A percentile compares a stretch with the other conserved stretches of the same genome.
Conservation (phyloP, 2,888 invertebrate species). For the Tupiocoris notatus region DNA sequence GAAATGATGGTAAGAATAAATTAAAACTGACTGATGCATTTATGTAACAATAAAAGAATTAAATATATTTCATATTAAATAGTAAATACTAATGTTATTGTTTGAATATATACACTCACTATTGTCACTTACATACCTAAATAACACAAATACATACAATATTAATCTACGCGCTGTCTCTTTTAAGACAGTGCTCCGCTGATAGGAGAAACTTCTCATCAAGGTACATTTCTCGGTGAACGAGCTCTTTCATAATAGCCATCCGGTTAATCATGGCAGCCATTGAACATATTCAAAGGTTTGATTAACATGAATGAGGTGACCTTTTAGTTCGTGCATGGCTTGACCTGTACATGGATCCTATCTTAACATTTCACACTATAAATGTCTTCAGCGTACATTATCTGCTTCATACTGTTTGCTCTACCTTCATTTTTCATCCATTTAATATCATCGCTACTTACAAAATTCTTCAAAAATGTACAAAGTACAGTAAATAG, state of each 20-base stretch:
- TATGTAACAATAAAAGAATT: conserved; percentile 44
- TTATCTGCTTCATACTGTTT: too few species aligned
- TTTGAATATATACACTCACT: conserved; percentile 41
- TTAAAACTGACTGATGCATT: conserved; percentile 37
- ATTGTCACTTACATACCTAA: conserved; percentile 33
- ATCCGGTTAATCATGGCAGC: not conserved
- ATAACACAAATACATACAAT: conserved; percentile 28
- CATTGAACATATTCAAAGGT: not conserved
- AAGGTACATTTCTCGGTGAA: not conserved
- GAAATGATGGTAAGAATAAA: too few species aligned
- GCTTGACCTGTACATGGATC: not conserved
- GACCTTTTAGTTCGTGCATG: not conserved
- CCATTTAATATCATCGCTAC: not conserved
- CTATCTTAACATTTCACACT: not conserved
- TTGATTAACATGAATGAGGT: not conserved
- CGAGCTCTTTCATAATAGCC: not conserved
- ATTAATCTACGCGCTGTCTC: not conserved
- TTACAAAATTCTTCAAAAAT: conserved; percentile 10
- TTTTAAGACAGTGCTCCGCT: not conserved
- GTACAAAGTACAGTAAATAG: conserved; percentile 13
- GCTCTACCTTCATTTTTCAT: too few species aligned
- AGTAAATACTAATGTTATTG: conserved; percentile 38
- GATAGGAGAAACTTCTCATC: not conserved
- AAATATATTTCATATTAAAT: conserved; percentile 47
- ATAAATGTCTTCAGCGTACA: too few species aligned